Base-by-base conservation (phyloP, 1,140 invertebrate species). In the Drosophila sulfurigaster region DNA sequence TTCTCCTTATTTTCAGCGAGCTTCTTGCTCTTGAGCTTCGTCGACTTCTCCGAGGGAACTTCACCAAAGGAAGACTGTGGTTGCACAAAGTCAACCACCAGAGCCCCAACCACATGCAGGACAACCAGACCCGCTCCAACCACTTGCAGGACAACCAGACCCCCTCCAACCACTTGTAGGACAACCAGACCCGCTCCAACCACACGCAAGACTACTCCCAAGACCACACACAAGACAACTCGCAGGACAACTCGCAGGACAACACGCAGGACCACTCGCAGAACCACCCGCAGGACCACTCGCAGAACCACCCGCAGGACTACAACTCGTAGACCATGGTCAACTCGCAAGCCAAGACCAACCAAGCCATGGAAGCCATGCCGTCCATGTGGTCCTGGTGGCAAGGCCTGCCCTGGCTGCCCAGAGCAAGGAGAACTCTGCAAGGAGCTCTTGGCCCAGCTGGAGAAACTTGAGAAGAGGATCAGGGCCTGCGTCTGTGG, bases 401-500 rank as follows among this genome's bases (percentile, higher is more conserved):
- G 75, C 6, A 41, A 15, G 1, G 1, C 15, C 13, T 78, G 75
- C 38, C 1, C 1, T 0, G 71, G 58, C 6, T 78, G 76, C 32
- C 45, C 41, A 2, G 1, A 3, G 0, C 54, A 54, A 7, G 32
- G 41, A 1, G 6, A 28, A 0, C 54, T 62, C 32, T 65, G 59
- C 54, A 1, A 28, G 25, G 48, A 77, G 0, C 15, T 71, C 10
- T 5, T 71, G 2, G 11, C 25, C 2, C 1, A 59, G 3, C 13
- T 75, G 10, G 32, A 70, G 13, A 16, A 32, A 3, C 1, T 56
- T 5, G 32, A 56, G 5, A 5, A 5, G 0, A 38, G 1, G 54
- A 3, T 78, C 10, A 64, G 20, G 25, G 13, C 54, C n/a, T 71
- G 76, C 10, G 75, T 76, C 28, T 78, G 75, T 58, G 73, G 48